Conservation (phyloP, 2,888 invertebrate genomes). For the Polydrusus cervinus region DNA sequence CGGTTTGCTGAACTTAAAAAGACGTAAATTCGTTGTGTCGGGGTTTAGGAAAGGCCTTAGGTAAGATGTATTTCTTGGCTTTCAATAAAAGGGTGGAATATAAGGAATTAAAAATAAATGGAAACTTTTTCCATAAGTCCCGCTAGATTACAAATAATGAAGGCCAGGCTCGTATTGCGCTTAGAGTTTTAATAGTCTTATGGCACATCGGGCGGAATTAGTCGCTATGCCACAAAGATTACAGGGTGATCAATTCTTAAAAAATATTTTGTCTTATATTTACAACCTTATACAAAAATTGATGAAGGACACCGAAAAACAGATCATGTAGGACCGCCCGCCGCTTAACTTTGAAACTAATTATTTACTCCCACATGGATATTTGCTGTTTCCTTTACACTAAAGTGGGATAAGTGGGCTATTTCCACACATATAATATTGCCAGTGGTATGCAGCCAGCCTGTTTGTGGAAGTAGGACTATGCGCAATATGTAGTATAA, state of each 20-base stretch:
- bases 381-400: too few relatives aligned
- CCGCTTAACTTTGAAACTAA: too few relatives aligned
- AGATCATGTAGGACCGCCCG: too few relatives aligned
- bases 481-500: too few relatives aligned
- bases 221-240: conserved; percentile 63
- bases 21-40: conserved; percentile 61
- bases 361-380: too few relatives aligned
- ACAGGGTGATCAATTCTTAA: conserved; percentile 49
- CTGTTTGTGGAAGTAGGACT: too few relatives aligned
- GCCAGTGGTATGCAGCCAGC: too few relatives aligned
- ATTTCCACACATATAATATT: too few relatives aligned
- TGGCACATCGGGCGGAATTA: conserved; percentile 70
- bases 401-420: too few relatives aligned
- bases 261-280: neutral
- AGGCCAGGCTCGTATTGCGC: conserved; percentile 70
- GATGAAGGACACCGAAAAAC: too few relatives aligned
- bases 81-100: conserved; percentile 72
- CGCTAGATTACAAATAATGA: conserved; percentile 72
- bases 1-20: conserved; percentile 62
- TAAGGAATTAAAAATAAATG: conserved; percentile 73
- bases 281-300: too few relatives aligned
- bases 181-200: conserved; percentile 73
- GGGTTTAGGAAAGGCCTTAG: conserved; percentile 63
- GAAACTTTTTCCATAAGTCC: conserved; percentile 73
- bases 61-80: conserved; percentile 66